Percentiles rank a stretch among this genome's conserved stretches.
Conservation (phyloP, 2,888 invertebrate genomes). For the Saturnia pavonia region DNA sequence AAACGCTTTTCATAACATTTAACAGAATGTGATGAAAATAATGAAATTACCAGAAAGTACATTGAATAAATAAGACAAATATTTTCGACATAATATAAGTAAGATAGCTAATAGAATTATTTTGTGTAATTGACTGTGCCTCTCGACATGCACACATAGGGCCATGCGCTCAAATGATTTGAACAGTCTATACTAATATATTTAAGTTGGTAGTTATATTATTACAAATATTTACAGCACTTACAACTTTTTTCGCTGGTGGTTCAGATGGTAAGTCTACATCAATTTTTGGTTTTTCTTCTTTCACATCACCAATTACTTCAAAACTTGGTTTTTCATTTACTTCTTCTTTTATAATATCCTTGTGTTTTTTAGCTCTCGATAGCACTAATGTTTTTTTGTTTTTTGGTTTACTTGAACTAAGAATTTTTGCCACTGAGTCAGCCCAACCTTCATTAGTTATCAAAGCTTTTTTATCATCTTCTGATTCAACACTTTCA, state of each 20-base stretch:
- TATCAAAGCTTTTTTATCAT: slow-evolving; percentile 45
- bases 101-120: too few species aligned
- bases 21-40: too few species aligned
- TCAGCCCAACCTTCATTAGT: slow-evolving; percentile 90
- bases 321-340: slow-evolving; percentile 83
- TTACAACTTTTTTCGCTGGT: slow-evolving; percentile 63
- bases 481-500: slow-evolving; percentile 39
- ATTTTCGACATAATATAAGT: too few species aligned
- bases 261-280: slow-evolving; percentile 54
- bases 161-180: too few species aligned
- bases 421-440: slow-evolving; percentile 90
- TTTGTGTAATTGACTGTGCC: too few species aligned
- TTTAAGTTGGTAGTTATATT: too few species aligned
- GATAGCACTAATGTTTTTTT: slow-evolving; percentile 89
- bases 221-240: slow-evolving; percentile 20
- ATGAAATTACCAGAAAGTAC: too few species aligned
- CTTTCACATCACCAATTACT: slow-evolving; percentile 82
- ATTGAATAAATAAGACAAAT: too few species aligned
- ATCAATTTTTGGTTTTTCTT: slow-evolving; percentile 67
- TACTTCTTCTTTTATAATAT: slow-evolving; percentile 71
- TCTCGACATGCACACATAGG: too few species aligned
- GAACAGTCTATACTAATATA: too few species aligned
- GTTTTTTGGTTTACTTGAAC: slow-evolving; percentile 87
- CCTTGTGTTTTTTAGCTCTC: slow-evolving; percentile 88
- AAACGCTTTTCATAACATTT: too few species aligned